Percentiles rank a stretch among this genome's conserved stretches.
Conservation (phyloP, 2,113 vertebrate genomes). For the Oceanites oceanicus region DNA sequence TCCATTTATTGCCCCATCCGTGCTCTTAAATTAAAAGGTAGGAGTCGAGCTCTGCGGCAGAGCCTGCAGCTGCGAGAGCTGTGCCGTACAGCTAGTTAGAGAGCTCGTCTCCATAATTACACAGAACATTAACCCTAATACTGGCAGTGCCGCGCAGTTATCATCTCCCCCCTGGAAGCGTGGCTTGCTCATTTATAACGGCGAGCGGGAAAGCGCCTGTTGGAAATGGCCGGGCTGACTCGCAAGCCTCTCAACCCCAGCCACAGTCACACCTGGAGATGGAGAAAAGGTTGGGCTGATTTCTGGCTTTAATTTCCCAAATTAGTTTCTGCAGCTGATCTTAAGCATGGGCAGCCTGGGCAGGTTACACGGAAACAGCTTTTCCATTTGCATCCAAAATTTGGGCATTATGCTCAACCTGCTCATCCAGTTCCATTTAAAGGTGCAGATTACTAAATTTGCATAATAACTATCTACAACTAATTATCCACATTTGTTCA, state of each 20-base stretch:
- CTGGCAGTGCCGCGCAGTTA: background rate
- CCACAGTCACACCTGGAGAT: fast-evolving
- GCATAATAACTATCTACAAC: conserved; percentile 46
- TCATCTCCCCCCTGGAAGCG: background rate
- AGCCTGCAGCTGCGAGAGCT: background rate
- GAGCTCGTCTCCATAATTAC: background rate
- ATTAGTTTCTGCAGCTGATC: background rate
- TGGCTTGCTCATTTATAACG: fast-evolving
- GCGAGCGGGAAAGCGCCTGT: fast-evolving
- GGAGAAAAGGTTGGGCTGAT: background rate
- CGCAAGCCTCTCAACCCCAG: background rate
- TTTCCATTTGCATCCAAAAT: background rate
- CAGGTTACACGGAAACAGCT: background rate
- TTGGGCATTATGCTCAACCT: background rate
- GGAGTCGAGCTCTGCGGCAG: background rate
- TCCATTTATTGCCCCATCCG: background rate
- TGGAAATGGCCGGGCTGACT: background rate
- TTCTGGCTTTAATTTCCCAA: background rate
- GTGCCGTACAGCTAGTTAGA: background rate
- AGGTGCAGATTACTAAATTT: conserved; percentile 16
- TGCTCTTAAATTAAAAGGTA: background rate
- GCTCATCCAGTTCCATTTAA: background rate
- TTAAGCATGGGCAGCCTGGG: background rate
- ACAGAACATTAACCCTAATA: background rate
- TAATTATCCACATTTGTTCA: conserved; percentile 54